Conservation (phyloP, 2,797 vertebrate species). For the Crax fasciolata region DNA sequence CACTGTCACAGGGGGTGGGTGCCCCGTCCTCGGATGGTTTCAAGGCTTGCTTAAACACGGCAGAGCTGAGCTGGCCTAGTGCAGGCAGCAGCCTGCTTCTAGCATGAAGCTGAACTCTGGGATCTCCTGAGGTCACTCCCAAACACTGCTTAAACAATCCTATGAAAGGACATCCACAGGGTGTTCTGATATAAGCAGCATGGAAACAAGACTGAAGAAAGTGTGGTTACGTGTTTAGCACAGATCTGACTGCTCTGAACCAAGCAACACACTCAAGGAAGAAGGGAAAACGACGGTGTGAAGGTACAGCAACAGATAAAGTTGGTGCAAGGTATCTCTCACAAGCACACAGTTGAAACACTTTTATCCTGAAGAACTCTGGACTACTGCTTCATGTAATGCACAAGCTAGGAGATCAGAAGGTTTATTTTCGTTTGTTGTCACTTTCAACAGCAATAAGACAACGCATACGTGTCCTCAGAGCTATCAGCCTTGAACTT, state of each 20-base stretch:
- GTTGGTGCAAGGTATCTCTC: background rate
- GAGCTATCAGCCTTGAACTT: background rate
- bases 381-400: background rate
- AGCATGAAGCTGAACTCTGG: background rate
- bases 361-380: background rate
- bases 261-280: background rate
- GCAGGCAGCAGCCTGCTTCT: background rate
- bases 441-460: background rate
- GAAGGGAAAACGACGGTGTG: background rate
- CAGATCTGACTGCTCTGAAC: background rate
- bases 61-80: background rate
- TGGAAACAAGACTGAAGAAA: background rate
- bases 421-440: background rate
- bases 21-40: background rate
- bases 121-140: background rate
- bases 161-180: background rate
- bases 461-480: background rate
- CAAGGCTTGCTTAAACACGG: background rate
- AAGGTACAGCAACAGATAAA: background rate
- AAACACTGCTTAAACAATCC: background rate
- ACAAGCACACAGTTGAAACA: background rate
- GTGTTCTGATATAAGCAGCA: background rate
- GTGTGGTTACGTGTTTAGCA: background rate
- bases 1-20: background rate
- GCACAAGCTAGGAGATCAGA: background rate